These are phyloP conservation scores for Spialia ferax DNA, from an alignment of 2,888 invertebrate species.

Conservation along the genomic window DNA sequence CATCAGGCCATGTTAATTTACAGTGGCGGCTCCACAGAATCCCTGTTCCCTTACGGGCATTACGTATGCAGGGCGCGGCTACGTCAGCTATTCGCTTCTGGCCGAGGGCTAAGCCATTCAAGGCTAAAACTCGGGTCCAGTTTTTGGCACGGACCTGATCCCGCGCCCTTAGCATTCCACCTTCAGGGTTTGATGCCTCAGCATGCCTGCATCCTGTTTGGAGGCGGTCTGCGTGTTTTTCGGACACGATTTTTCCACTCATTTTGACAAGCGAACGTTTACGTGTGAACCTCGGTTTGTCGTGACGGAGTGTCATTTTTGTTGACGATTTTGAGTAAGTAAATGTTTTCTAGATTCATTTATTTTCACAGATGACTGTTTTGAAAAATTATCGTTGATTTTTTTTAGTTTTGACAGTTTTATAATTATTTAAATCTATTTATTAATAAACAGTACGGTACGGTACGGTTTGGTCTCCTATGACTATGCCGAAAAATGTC, in stretches of 20 bases:
- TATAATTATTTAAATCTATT: no score
- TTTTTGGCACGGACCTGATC: conserved; percentile 84
- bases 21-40: conserved; percentile 51
- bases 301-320: background rate
- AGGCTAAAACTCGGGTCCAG: conserved; percentile 84
- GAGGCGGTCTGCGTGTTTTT: conserved; percentile 25
- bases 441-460: no score
- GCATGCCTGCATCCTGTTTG: conserved; percentile 31
- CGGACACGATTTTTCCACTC: conserved; percentile 19
- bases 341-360: no score
- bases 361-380: no score
- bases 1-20: background rate
- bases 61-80: conserved; percentile 85
- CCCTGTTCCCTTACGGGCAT: conserved; percentile 57
- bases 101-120: conserved; percentile 86
- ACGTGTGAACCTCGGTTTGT: background rate
- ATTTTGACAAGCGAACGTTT: background rate
- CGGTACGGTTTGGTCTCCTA: no score
- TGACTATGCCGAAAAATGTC: no score
- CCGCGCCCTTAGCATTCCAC: conserved; percentile 46
- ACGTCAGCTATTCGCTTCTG: conserved; percentile 86
- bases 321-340: background rate
- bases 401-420: no score
- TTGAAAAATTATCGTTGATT: no score
- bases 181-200: conserved; percentile 36